Evolutionary conservation across 2,113 vertebrate species (phyloP), one percentile per base, ranked within the genome.

Genomic region (Puntigrus tetrazona): DNA sequence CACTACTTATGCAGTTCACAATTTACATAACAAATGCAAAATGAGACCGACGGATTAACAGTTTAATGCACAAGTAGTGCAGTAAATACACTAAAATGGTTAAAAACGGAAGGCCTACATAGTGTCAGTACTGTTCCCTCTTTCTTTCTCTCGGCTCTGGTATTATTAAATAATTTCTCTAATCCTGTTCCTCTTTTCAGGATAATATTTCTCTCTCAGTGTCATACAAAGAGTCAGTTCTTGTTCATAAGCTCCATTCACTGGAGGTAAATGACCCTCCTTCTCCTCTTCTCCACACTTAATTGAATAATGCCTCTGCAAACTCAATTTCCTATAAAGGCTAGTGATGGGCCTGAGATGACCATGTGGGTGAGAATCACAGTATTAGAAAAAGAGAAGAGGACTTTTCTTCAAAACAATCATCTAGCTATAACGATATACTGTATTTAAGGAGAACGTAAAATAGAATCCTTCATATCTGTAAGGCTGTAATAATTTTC

Each of bases 291-390:
- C 61, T 76, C 69, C 43, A 34, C 59, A 50, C 61, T 36, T 86
- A 88, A 91, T 90, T 82, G 52, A 87, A 91, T 91, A 85, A 90
- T 63, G 73, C 80, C 78, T 31, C 45, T 1, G 43, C 81, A 89
- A 91, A 92, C 85, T 90, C 34, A 84, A 85, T 91, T 91, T 87
- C 34, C 81, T 75, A 52, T 61, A 81, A 77, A 88, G 82, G 86
- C 88, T 47, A 65, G 31, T 8, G 13, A 50, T 38, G 63, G 25
- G 61, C 31, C 41, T 78, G 67, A 38, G 43, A 82, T 85, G 84
- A 82, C 59, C 79, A 75, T n/a, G 59, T 45, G 57, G 57, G 43
- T 34, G 63, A 72, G 36, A 45, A 61, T 65, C 29, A 31, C 77
- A 78, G 29, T 18, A 29, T 43, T 80, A 78, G 69, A 74, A 80